phyloP scores from a whole-genome alignment of 1,140 invertebrate species.

The Contarinia nasturtii region DNA sequence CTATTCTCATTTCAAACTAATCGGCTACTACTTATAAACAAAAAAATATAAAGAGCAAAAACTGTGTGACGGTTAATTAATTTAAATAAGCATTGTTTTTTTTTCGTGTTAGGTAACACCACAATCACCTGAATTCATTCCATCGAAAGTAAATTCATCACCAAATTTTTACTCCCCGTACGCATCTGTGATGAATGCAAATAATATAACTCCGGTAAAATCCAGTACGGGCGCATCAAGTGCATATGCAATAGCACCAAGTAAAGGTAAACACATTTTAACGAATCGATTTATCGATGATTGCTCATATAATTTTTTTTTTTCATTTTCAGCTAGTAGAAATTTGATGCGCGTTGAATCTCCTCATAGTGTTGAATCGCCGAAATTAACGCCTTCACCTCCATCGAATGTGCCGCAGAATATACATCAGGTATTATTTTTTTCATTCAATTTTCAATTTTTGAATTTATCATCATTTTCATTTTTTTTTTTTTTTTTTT shows the following conservation, averaged over 20 bases:
- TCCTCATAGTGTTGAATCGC: constrained; percentile 15
- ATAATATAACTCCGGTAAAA: constrained; percentile 12
- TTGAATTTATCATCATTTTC: neutral
- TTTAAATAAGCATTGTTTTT: neutral
- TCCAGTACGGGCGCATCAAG: constrained; percentile 12
- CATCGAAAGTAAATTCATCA: constrained; percentile 22
- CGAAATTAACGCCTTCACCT: constrained; percentile 20
- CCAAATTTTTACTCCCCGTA: constrained; percentile 22
- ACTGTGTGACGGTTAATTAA: too few species aligned
- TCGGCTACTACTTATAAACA: neutral
- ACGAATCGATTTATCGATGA: neutral
- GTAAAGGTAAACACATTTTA: neutral
- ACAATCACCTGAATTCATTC: constrained; percentile 28
- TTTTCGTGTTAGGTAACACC: constrained; percentile 22
- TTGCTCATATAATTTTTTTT: neutral
- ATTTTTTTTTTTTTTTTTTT: constrained; percentile 8
- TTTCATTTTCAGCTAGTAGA: constrained; percentile 3
- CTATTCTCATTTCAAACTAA: neutral
- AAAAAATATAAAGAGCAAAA: too few species aligned
- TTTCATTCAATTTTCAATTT: constrained; percentile 9
- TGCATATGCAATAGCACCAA: neutral
- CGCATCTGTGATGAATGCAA: constrained; percentile 6
- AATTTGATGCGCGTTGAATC: constrained; percentile 18
- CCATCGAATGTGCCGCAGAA: constrained; percentile 24
- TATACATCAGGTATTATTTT: constrained; percentile 26